Evolutionary conservation across 2,797 vertebrate genomes (phyloP), one percentile per base, ranked within the genome.

Genomic region (Cynodonichthys magdalenae): DNA sequence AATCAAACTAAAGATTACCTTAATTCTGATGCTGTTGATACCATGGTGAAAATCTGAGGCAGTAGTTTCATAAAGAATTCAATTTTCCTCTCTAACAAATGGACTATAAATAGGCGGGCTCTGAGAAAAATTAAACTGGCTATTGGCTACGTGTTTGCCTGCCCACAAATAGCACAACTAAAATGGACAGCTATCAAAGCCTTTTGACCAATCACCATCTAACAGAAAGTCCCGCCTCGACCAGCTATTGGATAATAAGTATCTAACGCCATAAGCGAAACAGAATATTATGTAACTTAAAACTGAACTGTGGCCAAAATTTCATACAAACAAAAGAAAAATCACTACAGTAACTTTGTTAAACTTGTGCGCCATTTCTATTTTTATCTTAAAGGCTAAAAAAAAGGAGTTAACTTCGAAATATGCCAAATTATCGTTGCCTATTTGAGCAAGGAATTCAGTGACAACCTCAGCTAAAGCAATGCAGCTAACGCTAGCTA

Each of bases 401-500:
- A 42, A 17, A 31, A 5, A 5, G 9, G 14, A 28, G 15, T 50
- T 53, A 2, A n/a, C 9, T 44, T 19, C 52, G 15, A 63, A 62
- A 53, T 70, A 49, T 36, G 24, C n/a, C 14, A 19, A 53, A 60
- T 0, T 39, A 41, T 36, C 42, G n/a, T 7, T 51, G 18, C 31
- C 1, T 1, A 39, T 10, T 15, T 46, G 34, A 66, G 7, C 59
- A 41, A 47, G 5, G 27, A 9, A 46, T 42, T 10, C 12, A 55
- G 9, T 11, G 24, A 24, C 27, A 46, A 42, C 24, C 24, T 20
- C 31, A 53, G 14, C 27, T 36, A 57, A 63, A 64, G 69, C 72
- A 60, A 93, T 94, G 93, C 90, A 69, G 45, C 10, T 89, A 52
- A 86, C 91, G 15, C 45, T 85, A 57, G 69, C 53, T 59, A 79